Evolutionary conservation across 2,888 invertebrate species (phyloP).

Genomic region (Epinotia nisella): DNA sequence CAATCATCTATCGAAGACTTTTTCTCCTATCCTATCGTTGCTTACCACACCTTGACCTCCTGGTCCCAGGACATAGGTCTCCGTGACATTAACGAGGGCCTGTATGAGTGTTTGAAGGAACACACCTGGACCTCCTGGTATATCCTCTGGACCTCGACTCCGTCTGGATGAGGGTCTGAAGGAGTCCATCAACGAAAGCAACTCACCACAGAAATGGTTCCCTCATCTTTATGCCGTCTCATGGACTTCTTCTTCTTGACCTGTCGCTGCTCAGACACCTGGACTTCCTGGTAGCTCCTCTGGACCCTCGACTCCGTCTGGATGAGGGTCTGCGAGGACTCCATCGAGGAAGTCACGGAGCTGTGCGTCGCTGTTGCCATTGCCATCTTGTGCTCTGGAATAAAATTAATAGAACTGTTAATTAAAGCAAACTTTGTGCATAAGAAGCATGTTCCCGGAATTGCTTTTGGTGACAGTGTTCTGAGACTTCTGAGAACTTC

Average conservation of each 20-base stretch:
- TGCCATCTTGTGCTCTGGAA: slow-evolving; percentile 59
- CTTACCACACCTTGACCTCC: no score
- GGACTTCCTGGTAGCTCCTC: slow-evolving; percentile 72
- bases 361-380: slow-evolving; percentile 68
- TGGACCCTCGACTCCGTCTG: slow-evolving; percentile 74
- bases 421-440: neutral
- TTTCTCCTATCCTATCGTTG: no score
- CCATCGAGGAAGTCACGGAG: slow-evolving; percentile 71
- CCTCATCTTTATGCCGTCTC: slow-evolving; percentile 81
- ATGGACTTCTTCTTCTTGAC: slow-evolving; percentile 81
- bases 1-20: no score
- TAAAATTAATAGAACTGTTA: neutral
- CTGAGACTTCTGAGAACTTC: no score
- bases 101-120: no score
- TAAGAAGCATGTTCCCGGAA: no score
- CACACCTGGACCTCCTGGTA: slow-evolving; percentile 72
- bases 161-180: slow-evolving; percentile 55
- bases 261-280: slow-evolving; percentile 66
- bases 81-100: no score
- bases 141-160: slow-evolving; percentile 73
- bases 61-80: no score
- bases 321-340: slow-evolving; percentile 74
- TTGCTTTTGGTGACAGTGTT: no score
- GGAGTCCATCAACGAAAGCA: neutral
- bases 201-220: slow-evolving; percentile 83